phyloP scores from a whole-genome alignment of 2,888 invertebrate species.

The Globia sparganii region DNA sequence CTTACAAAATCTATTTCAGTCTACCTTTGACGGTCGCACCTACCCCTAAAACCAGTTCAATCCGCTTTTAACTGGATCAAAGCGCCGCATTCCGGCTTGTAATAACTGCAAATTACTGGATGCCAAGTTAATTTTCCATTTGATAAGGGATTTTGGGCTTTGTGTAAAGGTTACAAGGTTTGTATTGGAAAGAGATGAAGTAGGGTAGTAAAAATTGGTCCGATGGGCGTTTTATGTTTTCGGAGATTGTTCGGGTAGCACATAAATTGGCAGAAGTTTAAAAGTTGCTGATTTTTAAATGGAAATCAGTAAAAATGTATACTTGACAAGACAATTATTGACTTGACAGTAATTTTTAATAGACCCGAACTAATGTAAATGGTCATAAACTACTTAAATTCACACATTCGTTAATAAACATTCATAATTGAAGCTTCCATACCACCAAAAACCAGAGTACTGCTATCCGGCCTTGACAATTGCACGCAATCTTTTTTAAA shows the following conservation, averaged over 20 bases:
- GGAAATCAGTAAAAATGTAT: background rate
- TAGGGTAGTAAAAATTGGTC: conserved; percentile 49
- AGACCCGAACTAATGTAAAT: too few species aligned
- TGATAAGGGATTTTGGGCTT: conserved; percentile 19
- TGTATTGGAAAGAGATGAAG: background rate
- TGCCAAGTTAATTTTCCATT: conserved; percentile 55
- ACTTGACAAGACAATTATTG: too few species aligned
- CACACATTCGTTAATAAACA: too few species aligned
- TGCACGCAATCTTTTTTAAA: too few species aligned
- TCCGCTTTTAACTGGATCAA: conserved; percentile 77
- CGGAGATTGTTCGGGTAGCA: conserved; percentile 20
- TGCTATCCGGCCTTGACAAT: too few species aligned
- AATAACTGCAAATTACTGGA: conserved; percentile 79
- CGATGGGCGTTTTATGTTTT: conserved; percentile 45
- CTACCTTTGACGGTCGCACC: conserved; percentile 52
- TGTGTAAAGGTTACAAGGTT: background rate
- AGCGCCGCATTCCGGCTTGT: conserved; percentile 76
- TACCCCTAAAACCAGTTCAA: conserved; percentile 63
- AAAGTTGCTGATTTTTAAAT: background rate
- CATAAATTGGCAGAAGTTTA: conserved; percentile 22
- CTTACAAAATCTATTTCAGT: conserved; percentile 47
- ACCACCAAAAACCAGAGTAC: too few species aligned
- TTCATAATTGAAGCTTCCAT: too few species aligned
- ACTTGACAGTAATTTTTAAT: background rate
- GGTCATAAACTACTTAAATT: too few species aligned